Base-by-base conservation (phyloP, 53 echinoderm and acorn worm species). In the Echinometra lucunter region DNA sequence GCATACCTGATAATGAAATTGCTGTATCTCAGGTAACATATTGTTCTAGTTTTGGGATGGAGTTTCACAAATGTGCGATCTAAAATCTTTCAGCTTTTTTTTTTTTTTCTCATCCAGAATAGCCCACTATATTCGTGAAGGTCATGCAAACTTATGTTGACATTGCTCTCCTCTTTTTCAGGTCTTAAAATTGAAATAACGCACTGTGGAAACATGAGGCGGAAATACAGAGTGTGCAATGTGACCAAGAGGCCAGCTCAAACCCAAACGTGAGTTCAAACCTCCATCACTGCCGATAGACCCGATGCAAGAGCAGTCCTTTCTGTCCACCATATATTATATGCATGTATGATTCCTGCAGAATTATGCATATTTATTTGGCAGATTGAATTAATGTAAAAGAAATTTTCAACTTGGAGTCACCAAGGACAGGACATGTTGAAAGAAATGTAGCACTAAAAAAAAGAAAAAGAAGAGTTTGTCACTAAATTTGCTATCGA, bases 191-290 rank as follows among this genome's bases (percentile, higher is more conserved):
- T 99, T 74, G 99, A 99, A 88, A 98, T 99, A 40, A 99, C 99
- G 70, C 99, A 99, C 89, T 99, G 99, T 90, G 99, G 99, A 32
- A 99, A 95, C 93, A 99, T 99, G 99, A 96, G 97, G 60, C 95
- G 99, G 63, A 99, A 99, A 81, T 99, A 99, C 88, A 94, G 99
- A 93, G 99, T 99, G 94, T 99, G 99, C 94, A 99, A 99, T 94
- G 99, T 99, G n/a, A 99, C 99, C 53, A 98, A 98, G 90, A 95
- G 96, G 90, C 96, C 98, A 30, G 99, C 99, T 57, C 98, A 98
- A 95, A 97, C 99, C 42, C 98, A 98, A 96, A 99, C 99, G 98
- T 98, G 72, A 97, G 97, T 95, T 58, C 28, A 42, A 21, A 82
- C 35, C 21, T 63, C 23, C 21, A 21, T 63, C 16, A 1, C 63